Base-by-base conservation (phyloP, 2,797 vertebrate species). In the Diceros bicornis region DNA sequence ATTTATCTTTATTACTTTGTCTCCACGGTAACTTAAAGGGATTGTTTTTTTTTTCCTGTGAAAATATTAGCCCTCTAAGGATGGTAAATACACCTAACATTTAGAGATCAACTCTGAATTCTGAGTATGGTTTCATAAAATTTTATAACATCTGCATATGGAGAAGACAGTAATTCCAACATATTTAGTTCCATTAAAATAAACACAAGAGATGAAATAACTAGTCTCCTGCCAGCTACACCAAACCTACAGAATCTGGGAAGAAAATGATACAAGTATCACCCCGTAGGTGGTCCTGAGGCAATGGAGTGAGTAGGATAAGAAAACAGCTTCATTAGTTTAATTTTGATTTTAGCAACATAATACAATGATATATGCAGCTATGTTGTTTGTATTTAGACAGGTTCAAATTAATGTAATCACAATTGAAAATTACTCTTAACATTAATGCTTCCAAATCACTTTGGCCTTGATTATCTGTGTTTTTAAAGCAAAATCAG, bases 101-200 rank as follows among this genome's bases (percentile, higher is more conserved):
- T 92, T 91, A 89, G 11, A 95, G 32, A 81, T 81, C 34, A 95
- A 74, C 18, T 75, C 52, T 91, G 59, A 96, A 82, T 61, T 97
- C 75, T 85, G n/a, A 83, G 14, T 69, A 91, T 59, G 18, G 32
- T 78, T 89, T 93, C n/a, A 84, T 92, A 78, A 87, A 95, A 78
- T 64, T 34, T 29, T 82, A 71, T 47, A 74, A 23, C 13, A 89
- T 69, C 23, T 62, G 0, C 84, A 79, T 92, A 57, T 55, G 32
- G 95, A 78, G 41, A 95, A 78, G 91, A 85, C 18, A 78, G 17
- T 61, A 68, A 94, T 92, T 74, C 14, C 14, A 75, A 88, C 7
- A 69, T 64, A 61, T 62, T 93, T 47, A 47, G 11, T 93, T 95
- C 55, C 50, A 75, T 71, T 85, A 71, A 86, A n/a, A 50, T 82